Evolutionary conservation across 30 jellyfish, hydroid and myxozoan species (phyloP).

Genomic region (Aurelia aurita): DNA sequence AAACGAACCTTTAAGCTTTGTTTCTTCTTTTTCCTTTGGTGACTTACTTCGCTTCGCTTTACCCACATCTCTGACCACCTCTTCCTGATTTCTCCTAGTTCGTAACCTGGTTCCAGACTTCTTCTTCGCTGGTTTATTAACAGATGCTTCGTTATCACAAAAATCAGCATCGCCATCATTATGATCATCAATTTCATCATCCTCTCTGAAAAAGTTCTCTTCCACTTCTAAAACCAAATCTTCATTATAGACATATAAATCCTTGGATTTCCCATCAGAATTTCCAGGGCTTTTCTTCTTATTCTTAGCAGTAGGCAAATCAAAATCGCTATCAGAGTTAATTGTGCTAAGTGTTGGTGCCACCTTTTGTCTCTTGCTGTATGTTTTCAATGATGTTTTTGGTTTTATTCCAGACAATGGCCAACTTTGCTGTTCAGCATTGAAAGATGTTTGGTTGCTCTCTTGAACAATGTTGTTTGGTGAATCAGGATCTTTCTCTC

Average conservation of each 20-base stretch:
- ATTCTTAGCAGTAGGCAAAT: neutral
- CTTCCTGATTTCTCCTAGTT: neutral
- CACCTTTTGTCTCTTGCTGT: constrained; percentile 7
- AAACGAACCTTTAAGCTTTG: neutral
- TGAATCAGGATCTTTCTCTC: neutral
- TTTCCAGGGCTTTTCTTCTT: neutral
- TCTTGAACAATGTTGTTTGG: neutral
- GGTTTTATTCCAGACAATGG: constrained; percentile 42
- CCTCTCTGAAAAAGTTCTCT: constrained; percentile 24
- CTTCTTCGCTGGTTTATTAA: neutral
- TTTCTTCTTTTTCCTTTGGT: neutral
- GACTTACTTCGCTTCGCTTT: neutral
- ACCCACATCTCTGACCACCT: neutral
- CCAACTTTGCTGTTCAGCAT: constrained; percentile 38
- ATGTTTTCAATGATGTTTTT: constrained; percentile 39
- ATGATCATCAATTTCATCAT: constrained; percentile 6
- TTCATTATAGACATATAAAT: constrained; percentile 22
- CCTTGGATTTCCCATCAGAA: neutral
- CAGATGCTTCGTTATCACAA: neutral
- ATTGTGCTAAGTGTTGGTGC: constrained; percentile 1
- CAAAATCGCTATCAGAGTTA: neutral
- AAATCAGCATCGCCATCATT: neutral
- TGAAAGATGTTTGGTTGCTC: neutral
- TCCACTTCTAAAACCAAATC: constrained; percentile 31
- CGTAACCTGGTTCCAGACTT: neutral